phyloP scores from a whole-genome alignment of 2,113 vertebrate species.

The Oncorhynchus masou region DNA sequence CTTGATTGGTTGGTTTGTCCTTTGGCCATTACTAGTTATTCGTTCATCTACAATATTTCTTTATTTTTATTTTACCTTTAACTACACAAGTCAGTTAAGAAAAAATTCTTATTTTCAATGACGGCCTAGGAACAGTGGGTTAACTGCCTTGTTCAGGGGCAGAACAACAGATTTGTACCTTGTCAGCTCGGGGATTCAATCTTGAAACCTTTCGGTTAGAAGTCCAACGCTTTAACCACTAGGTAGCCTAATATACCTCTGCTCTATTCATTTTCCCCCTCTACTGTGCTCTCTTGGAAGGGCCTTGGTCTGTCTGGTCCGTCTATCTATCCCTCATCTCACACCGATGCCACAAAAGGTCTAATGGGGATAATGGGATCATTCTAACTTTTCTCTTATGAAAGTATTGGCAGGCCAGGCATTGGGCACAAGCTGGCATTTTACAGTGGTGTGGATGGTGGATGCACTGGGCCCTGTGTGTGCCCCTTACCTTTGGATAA shows the following conservation, averaged over 20 bases:
- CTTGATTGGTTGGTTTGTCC: no score
- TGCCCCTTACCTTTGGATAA: constrained; percentile 72
- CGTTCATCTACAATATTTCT: neutral
- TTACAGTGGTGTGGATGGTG: constrained; percentile 55
- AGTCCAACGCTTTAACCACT: no score
- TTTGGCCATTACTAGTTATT: neutral
- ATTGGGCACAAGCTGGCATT: constrained; percentile 55
- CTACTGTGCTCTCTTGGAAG: neutral
- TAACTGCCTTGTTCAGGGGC: no score
- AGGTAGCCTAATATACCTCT: neutral
- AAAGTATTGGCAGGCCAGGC: constrained; percentile 40
- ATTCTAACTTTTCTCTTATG: constrained; percentile 39
- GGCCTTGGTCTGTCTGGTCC: neutral
- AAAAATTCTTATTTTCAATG: no score
- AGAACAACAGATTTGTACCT: no score
- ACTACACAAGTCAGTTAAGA: no score
- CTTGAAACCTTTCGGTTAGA: no score
- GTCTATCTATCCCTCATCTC: neutral
- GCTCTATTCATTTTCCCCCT: neutral
- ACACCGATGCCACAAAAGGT: no score
- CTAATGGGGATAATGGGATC: no score
- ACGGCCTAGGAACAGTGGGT: no score
- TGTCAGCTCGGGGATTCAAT: no score
- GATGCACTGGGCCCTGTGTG: constrained; percentile 51
- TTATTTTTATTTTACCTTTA: no score